Base-by-base conservation (phyloP, 2,113 vertebrate species). In the Macroglossus sobrinus region DNA sequence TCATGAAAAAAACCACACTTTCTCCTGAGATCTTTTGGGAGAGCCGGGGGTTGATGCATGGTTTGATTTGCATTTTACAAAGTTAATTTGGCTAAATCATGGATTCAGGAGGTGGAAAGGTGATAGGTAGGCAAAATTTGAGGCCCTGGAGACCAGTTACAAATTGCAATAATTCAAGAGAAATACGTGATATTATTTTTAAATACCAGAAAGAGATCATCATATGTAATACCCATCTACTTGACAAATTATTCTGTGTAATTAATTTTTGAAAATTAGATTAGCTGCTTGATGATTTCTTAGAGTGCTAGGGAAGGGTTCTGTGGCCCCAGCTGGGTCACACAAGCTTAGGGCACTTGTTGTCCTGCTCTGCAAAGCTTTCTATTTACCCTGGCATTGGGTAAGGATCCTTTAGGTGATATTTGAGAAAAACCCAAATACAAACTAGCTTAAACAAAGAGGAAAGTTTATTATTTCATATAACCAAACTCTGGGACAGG, bases 241-340 rank as follows among this genome's bases (percentile, higher is more conserved):
- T 61, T 78, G 76, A 95, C 33, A 95, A 81, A 76, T 91, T 72
- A 93, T 94, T 96, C 80, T 74, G 33, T 91, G 64, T 57, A 93
- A 97, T 94, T 96, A 95, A 91, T 61, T 85, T 92, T 33, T 68
- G n/a, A 72, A 95, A 85, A 86, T 53, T 93, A 89, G 66, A 91
- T 91, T 81, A 93, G 55, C 47, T 57, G 8, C 13, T 38, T 75
- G 64, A 76, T 68, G 66, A 87, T 16, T 80, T 89, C 61, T 87
- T 43, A 38, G 78, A 96, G 68, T 7, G 22, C 18, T 10, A 14
- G 43, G 28, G 26, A 38, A 90, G 40, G 57, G 21, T 59, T 66
- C 88, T 22, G 11, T 3, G 35, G 30, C 38, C n/a, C 55, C 22
- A 21, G 79, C 24, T 55, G 84, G 35, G 38, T 84, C 71, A 14